Evolutionary conservation across 2,797 vertebrate genomes (phyloP).

Genomic region (Gorsachius magnificus): DNA sequence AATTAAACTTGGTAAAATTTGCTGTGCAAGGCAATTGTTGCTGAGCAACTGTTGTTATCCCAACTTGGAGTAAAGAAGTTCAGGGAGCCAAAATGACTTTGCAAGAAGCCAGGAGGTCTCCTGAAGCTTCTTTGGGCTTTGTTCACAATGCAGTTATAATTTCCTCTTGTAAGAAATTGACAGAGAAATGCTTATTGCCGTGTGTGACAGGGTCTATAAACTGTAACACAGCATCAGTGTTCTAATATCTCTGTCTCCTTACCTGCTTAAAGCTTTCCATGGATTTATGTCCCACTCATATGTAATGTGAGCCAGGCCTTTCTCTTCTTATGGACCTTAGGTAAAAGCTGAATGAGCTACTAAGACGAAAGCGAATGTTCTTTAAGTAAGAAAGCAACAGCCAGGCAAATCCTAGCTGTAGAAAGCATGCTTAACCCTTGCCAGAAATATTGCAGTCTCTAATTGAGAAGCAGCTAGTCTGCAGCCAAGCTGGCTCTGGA

Average conservation of each 20-base stretch:
- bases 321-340: not conserved
- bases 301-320: not conserved
- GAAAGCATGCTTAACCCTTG: constrained; percentile 1
- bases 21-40: not conserved
- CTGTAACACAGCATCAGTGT: not conserved
- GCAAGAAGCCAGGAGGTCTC: not conserved
- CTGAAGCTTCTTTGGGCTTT: not conserved
- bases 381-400: not conserved
- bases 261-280: not conserved
- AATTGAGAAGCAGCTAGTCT: constrained; percentile 25
- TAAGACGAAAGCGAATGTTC: not conserved
- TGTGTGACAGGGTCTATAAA: not conserved
- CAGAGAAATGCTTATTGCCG: not conserved
- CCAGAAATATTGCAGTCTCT: constrained; percentile 31
- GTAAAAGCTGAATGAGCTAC: not conserved
- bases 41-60: not conserved
- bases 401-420: not conserved
- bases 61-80: not conserved
- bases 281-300: not conserved
- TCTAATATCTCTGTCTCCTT: not conserved
- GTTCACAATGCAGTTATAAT: not conserved
- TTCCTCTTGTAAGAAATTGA: not conserved
- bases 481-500: constrained; percentile 59
- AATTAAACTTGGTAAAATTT: not conserved
- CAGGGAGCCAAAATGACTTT: not conserved